Base-by-base conservation (phyloP, 1,140 invertebrate genomes). In the Aphelenchoides fujianensis region DNA sequence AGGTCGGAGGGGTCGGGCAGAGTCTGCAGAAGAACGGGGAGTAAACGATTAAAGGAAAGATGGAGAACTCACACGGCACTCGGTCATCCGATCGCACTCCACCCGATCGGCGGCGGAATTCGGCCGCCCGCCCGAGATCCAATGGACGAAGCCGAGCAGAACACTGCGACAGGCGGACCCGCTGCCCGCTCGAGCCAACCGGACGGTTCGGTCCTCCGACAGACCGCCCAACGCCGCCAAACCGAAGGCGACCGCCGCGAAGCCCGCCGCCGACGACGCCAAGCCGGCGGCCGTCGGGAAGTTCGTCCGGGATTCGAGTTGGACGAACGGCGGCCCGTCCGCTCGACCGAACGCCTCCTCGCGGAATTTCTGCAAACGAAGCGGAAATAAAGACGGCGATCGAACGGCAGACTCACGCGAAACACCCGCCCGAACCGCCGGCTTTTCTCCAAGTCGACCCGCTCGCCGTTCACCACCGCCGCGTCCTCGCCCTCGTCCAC, bases 261-360 rank as follows among this genome's bases (percentile, higher is more conserved):
- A 98, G 28, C 96, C 97, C 68, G 96, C 94, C 69, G 97, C 96
- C 73, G 95, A 97, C 2, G 94, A 97, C 3, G 97, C 96, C 31
- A 99, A 87, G 1, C 97, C 97, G 73, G 96, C 95, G 28, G 95
- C 95, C 23, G 95, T 98, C 23, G 97, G 96, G 85, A 99, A 99
- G 88, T 98, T 98, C 86, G 98, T 99, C 80, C 90, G 89, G 0
- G 41, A 48, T 84, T 48, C 28, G 7, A 77, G 78, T 78, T 86
- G 88, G 53, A 80, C 69, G 23, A 48, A 48, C 23, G 41, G 41
- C 41, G 41, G 41, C 41, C 41, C 41, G 23, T 48, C 23, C 23
- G 12, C 12, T 23, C 23, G 12, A 23, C 41, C 41, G 23, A 48
- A 48, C 23, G 41, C 41, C 12, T 12, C 12, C 23, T 23, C 12